Base-by-base conservation (phyloP, 1,140 invertebrate species). In the Aphidius gifuensis region DNA sequence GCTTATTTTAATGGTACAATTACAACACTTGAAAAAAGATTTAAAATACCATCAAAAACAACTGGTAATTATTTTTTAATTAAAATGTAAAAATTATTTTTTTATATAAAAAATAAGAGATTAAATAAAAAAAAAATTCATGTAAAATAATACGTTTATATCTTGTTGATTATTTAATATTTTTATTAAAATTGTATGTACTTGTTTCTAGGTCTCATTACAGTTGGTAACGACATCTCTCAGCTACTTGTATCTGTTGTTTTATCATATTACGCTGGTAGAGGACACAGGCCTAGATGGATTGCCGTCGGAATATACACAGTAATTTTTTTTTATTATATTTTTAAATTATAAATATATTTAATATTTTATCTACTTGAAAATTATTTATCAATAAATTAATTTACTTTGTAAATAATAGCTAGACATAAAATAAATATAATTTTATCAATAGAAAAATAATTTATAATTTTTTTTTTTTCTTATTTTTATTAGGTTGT, bases 11-110 rank as follows among this genome's bases (percentile, higher is more conserved):
- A 88, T 69, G 89, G 89, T 8, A 90, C 88, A 6, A 87, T 92
- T 48, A 90, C 90, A 42, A 93, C 90, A 1, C 80, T 92, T 39
- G 90, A 93, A 73, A 92, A 92, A 70, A 82, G 90, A 65, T 93
- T 90, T 72, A 90, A 89, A 69, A 91, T 92, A 69, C 87, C 89
- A 1, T 90, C 88, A 7, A 85, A 86, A 74, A 88, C 87, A 43
- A 89, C 88, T 58, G 90, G 88, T 87, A 73, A 80, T 38, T 55
- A 75, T 70, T 51, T 58, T 5, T 32, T 42, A 39, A 42, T 42
- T 55, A 47, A 56, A 56, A 43, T 57, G 32, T 32, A 51, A 8
- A 43, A 32, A 16, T 51, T 59, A 58, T 57, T 38, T 42, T 62
- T 48, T 51, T 32, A 9, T 60, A 61, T 53, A 39, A 5, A 53